Base-by-base conservation (phyloP, 1,140 invertebrate species). In the Apocrypta bakeri region DNA sequence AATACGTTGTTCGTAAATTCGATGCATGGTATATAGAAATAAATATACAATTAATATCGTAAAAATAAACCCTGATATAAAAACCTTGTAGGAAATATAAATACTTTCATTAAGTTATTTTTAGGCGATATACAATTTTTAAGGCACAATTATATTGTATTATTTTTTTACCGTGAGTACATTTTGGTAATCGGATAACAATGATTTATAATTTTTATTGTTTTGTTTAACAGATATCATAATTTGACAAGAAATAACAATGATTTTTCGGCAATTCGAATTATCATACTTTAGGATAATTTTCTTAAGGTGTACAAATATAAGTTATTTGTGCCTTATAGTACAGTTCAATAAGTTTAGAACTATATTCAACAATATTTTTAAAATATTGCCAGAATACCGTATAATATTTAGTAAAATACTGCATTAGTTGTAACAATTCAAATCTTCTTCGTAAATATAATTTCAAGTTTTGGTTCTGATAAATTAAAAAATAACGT, bases 61-160 rank as follows among this genome's bases (percentile, higher is more conserved):
- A 68, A 78, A 40, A 78, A 21, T 48, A 48, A 48, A 69, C 37
- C 64, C 31, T 69, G 77, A 79, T 25, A 25, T 37, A 11, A 29
- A 75, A 14, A 40, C 48, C 63, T 78, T 78, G 33, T 66, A 69
- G 42, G 71, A 56, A 72, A 27, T 31, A 12, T n/a, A 6, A 78
- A 56, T 56, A 56, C 48, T 56, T 56, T 56, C 48, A n/a, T 56
- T 56, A 0, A 17, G n/a, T 56, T 56, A 56, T 56, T n/a, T 21
- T 21, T 56, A n/a, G 2, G n/a, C 21, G 17, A 56, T 56, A n/a
- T 56, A 56, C 48, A 66, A 31, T 42, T 73, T 73, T 24, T n/a
- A 73, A 73, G 71, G 71, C 71, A 73, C 71, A 73, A 48, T 73
- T 25, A 42, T 42, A 24, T 14, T 42, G 3, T 21, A 48, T 42